Evolutionary conservation across 2,888 invertebrate species (phyloP).

Genomic region (Apeira syringaria): DNA sequence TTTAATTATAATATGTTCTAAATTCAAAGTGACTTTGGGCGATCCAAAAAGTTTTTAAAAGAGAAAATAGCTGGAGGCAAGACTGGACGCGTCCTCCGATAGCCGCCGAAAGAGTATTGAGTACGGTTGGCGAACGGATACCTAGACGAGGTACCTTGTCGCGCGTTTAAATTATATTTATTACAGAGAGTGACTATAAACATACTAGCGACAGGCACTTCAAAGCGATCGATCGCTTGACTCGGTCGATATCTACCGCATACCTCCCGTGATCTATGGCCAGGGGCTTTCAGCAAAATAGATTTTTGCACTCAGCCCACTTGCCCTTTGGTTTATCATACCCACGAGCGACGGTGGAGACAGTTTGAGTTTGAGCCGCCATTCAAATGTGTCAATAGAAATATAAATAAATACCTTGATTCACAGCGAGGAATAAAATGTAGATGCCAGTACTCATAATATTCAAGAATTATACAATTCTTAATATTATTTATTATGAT

Average conservation of each 20-base stretch:
- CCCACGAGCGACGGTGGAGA: neutral
- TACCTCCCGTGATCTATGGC: slow-evolving; percentile 35
- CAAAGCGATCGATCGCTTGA: slow-evolving; percentile 77
- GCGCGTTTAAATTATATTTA: slow-evolving; percentile 81
- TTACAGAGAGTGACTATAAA: slow-evolving; percentile 76
- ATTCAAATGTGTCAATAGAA: too few species aligned
- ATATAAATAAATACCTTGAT: too few species aligned
- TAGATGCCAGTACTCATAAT: too few species aligned
- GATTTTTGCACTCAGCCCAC: slow-evolving; percentile 35
- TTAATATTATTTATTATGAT: too few species aligned
- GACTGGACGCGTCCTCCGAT: slow-evolving; percentile 69
- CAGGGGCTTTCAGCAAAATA: slow-evolving; percentile 24
- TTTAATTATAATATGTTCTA: too few species aligned
- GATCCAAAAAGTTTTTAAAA: slow-evolving; percentile 12
- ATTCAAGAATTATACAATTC: too few species aligned
- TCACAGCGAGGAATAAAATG: too few species aligned
- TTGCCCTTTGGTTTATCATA: slow-evolving; percentile 27
- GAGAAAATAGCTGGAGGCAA: slow-evolving; percentile 51
- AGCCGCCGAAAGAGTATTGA: slow-evolving; percentile 75
- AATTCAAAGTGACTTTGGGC: slow-evolving; percentile 14
- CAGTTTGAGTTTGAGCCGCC: too few species aligned
- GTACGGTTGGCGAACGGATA: slow-evolving; percentile 62
- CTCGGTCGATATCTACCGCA: slow-evolving; percentile 54
- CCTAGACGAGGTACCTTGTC: slow-evolving; percentile 56
- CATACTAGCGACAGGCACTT: slow-evolving; percentile 69